Evolutionary conservation across 1,140 invertebrate genomes (phyloP), one percentile per base, ranked within the genome.

Genomic region (Popillia japonica): DNA sequence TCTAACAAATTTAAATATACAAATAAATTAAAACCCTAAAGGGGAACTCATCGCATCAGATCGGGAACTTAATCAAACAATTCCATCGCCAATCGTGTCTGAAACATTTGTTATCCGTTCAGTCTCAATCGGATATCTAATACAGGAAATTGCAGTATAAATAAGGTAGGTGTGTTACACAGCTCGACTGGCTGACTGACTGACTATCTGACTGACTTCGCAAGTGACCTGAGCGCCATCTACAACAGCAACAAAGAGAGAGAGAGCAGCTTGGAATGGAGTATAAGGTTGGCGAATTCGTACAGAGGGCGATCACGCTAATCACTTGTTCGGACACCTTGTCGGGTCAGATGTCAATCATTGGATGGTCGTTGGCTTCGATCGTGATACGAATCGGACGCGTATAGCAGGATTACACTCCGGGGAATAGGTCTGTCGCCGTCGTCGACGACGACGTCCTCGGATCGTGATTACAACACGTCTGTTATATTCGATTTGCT

Each of bases 301-400:
- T 10, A 48, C 11, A 10, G 10, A 48, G 11, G 44, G 11, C 14
- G 44, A 11, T 9, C 44, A n/a, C 44, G 44, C 44, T 48, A 48
- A 48, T 48, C 44, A 48, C 44, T 48, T 48, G 44, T 48, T 48
- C 44, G 44, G 44, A 48, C 44, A 48, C 44, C 44, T 48, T 48
- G 44, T 48, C 44, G 44, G 44, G 44, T 48, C 44, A 48, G 17
- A 48, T 48, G 44, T 48, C 44, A 48, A 48, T 48, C 44, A 48
- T n/a, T 14, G 11, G 11, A 11, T 48, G 44, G 44, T 48, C 44
- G 44, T 48, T 48, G 44, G 11, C 44, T 48, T 48, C 44, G 44
- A 48, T 48, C 44, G 44, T 48, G 44, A 48, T 48, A 4, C 44
- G 44, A 48, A 48, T 48, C 44, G 44, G 11, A 48, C 11, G 11